phyloP scores from a whole-genome alignment of 2,888 invertebrate genomes.

The Schizaphis graminum region DNA sequence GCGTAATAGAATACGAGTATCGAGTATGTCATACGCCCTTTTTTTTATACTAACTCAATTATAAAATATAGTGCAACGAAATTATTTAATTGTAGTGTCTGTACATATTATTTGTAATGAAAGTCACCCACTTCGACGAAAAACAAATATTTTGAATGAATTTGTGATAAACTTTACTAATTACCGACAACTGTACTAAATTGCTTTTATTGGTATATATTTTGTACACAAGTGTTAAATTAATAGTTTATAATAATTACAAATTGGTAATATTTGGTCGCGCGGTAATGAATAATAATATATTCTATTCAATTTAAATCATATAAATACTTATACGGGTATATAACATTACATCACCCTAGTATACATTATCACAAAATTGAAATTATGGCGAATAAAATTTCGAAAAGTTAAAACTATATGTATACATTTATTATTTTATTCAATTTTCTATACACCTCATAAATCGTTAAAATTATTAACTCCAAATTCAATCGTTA shows the following conservation, averaged over 20 bases:
- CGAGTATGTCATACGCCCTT: slow-evolving; percentile 39
- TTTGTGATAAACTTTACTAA: neutral
- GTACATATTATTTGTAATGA: neutral
- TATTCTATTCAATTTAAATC: neutral
- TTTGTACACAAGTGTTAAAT: neutral
- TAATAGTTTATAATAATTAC: neutral
- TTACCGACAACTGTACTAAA: neutral
- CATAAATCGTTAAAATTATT: neutral
- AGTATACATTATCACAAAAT: neutral
- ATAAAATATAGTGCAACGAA: slow-evolving; percentile 29
- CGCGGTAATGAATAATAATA: neutral
- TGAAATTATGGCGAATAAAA: neutral
- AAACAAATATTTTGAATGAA: neutral
- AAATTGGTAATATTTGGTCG: neutral
- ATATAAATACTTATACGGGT: neutral
- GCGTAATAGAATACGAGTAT: slow-evolving; percentile 33
- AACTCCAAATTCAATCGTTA: neutral
- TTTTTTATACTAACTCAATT: slow-evolving; percentile 28
- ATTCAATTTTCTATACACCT: neutral
- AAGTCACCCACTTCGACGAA: neutral
- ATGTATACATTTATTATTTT: neutral
- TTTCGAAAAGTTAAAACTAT: neutral
- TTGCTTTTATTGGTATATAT: neutral
- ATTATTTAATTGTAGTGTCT: neutral
- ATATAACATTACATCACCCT: neutral